Evolutionary conservation across 2,113 vertebrate genomes (phyloP).

Genomic region (Chaetorhynchus papuensis): DNA sequence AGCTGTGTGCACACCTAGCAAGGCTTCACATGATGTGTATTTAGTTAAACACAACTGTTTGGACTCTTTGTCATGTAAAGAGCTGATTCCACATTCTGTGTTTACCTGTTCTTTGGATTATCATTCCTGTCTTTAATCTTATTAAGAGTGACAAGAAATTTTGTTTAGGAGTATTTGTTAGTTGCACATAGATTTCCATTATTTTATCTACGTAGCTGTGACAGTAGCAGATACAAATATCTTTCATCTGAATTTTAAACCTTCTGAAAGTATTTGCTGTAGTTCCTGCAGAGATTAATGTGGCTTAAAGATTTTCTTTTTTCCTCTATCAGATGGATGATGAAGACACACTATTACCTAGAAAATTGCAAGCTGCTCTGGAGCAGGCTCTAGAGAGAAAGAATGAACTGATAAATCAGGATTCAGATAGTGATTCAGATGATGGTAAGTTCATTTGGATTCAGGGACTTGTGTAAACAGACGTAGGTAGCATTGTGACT

Average conservation of each 20-base stretch:
- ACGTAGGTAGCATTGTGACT: background rate
- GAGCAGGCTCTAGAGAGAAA: conserved; percentile 96
- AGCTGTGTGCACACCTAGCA: background rate
- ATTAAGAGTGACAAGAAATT: background rate
- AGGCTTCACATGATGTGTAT: background rate
- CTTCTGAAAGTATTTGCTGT: background rate
- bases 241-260: background rate
- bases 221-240: background rate
- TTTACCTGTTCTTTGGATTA: background rate
- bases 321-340: conserved; percentile 88
- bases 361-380: conserved; percentile 95
- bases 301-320: background rate
- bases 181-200: background rate
- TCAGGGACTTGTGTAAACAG: background rate
- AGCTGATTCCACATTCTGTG: background rate
- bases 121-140: background rate
- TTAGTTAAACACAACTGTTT: background rate
- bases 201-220: background rate
- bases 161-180: background rate
- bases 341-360: conserved; percentile 92
- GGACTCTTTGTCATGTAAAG: background rate
- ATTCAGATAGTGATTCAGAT: conserved; percentile 98
- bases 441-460: conserved; percentile 81
- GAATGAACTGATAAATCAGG: conserved; percentile 92
- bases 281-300: background rate